Evolutionary conservation across 2,797 vertebrate species (phyloP), one percentile per base, ranked within the genome.

Genomic region (Danio kyathit): DNA sequence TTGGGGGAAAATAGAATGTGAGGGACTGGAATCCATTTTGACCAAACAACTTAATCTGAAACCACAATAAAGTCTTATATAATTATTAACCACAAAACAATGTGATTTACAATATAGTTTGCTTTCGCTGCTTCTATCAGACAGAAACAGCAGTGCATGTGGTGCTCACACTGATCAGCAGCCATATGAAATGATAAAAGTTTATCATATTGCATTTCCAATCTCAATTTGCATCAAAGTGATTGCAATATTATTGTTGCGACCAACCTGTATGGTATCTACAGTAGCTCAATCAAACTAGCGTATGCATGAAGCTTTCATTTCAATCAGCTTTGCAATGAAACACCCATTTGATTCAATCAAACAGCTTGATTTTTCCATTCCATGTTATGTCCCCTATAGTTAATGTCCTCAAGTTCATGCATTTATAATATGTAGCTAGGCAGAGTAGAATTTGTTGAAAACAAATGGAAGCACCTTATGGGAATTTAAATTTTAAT

Each of bases 401-500:
- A 70, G 11, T 71, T 79, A 66, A 76, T 69, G 44, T 17, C 11
- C 63, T 64, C 38, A 44, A 61, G 73, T 74, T 41, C 75, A 78
- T 61, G 43, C 56, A 59, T 79, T 60, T 76, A 84, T 51, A 80
- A 65, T 79, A n/a, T 19, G 54, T 51, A 19, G n/a, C 48, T 56
- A 60, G 48, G 19, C 61, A 81, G 73, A 65, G 43, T 40, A 65
- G 8, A 71, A 71, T 49, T 44, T 6, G 19, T 52, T 44, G 59
- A 43, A 84, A 86, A 17, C 44, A 59, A 86, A 82, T 75, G 73
- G 12, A 29, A 41, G 14, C 43, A 19, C 8, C n/a, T 54, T 46
- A 73, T 80, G 54, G 43, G 76, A 83, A 85, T 64, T 12, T 79
- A 76, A 75, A 72, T 66, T 85, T 72, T 80, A 71, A 60, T 79